Percentiles rank a stretch among this genome's conserved stretches.
phyloP scores from a whole-genome alignment of 1,140 invertebrate species.

The Melanaphis sacchari region DNA sequence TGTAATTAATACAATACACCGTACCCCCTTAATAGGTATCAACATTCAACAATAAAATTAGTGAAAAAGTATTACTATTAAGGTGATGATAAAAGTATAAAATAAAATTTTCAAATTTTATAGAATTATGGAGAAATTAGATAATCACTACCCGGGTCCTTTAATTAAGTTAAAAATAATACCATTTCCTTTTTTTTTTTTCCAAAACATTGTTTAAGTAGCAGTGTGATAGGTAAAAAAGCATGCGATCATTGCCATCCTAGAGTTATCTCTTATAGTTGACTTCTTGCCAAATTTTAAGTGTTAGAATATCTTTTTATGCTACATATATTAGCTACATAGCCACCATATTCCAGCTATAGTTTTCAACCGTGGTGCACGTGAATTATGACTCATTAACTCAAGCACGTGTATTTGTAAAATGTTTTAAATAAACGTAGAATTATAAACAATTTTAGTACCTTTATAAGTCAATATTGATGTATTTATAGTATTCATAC shows the following conservation, averaged over 20 bases:
- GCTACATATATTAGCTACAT: neutral
- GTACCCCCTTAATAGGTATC: neutral
- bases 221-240: neutral
- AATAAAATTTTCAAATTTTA: neutral
- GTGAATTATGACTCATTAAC: neutral
- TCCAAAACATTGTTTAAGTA: neutral
- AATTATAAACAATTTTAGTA: neutral
- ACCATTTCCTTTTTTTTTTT: neutral
- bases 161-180: neutral
- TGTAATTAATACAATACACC: neutral
- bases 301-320: neutral
- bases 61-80: neutral
- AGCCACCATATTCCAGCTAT: neutral
- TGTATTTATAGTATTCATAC: too few species aligned
- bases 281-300: neutral
- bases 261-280: neutral
- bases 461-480: too few species aligned
- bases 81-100: neutral
- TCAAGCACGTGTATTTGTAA: neutral
- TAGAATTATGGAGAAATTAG: neutral
- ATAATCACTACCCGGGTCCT: neutral
- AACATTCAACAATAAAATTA: neutral
- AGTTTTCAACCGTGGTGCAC: neutral
- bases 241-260: neutral
- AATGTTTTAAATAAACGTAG: neutral